phyloP scores from a whole-genome alignment of 2,113 vertebrate species.

The Phylloscopus whistleri region DNA sequence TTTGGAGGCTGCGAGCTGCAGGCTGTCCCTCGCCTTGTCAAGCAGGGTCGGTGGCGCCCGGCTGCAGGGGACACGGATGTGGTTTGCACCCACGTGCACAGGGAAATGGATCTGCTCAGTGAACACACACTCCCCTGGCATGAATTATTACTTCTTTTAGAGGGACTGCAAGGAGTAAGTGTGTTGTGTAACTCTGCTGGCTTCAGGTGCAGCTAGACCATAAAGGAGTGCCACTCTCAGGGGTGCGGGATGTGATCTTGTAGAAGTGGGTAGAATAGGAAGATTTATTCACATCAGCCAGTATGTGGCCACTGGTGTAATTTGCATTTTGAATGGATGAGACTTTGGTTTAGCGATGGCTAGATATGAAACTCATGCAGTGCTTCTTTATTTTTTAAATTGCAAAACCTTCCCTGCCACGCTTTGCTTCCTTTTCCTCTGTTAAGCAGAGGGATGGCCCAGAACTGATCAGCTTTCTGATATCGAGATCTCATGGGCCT shows the following conservation, averaged over 20 bases:
- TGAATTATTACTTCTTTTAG: background rate
- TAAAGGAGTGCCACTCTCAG: background rate
- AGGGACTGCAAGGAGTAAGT: background rate
- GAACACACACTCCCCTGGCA: fast-evolving
- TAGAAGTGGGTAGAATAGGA: background rate
- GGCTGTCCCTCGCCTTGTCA: fast-evolving
- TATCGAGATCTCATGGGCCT: background rate
- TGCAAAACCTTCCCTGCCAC: background rate
- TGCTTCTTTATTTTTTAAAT: background rate
- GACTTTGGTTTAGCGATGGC: background rate
- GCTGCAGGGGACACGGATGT: fast-evolving
- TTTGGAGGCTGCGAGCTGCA: background rate
- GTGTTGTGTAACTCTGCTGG: background rate
- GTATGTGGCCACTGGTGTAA: background rate
- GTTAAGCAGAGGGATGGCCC: background rate
- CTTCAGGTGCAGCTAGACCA: background rate
- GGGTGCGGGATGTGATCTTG: fast-evolving
- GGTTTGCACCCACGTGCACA: background rate
- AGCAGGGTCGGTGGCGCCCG: fast-evolving
- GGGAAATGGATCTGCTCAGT: background rate
- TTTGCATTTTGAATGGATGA: background rate
- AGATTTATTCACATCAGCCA: background rate
- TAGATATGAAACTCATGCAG: background rate
- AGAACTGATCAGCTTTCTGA: background rate
- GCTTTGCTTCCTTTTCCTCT: background rate